Evolutionary conservation across 2,113 vertebrate species (phyloP).

Genomic region (Embiotoca jacksoni): DNA sequence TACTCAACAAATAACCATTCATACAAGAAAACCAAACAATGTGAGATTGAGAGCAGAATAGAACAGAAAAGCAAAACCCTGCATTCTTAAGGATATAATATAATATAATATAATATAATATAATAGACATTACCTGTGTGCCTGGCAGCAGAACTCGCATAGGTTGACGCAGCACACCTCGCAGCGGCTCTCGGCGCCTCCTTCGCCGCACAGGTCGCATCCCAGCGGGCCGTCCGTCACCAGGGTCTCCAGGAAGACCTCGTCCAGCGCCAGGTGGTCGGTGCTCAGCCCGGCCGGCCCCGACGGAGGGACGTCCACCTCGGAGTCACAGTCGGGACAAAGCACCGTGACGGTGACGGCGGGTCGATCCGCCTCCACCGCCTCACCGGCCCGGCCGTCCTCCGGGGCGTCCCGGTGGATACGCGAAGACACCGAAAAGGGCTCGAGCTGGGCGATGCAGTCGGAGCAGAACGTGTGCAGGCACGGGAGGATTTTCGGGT

Average conservation of each 20-base stretch:
- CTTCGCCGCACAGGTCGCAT: slow-evolving; percentile 91
- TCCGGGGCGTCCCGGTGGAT: slow-evolving; percentile 34
- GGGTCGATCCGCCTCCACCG: background rate
- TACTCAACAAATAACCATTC: too few species aligned
- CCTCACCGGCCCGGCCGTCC: background rate
- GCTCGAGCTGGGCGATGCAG: slow-evolving; percentile 86
- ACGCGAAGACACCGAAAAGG: slow-evolving; percentile 72
- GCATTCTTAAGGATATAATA: too few species aligned
- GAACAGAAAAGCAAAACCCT: too few species aligned
- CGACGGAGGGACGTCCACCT: slow-evolving; percentile 87
- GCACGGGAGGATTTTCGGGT: slow-evolving; percentile 89
- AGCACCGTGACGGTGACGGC: slow-evolving; percentile 78
- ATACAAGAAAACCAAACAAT: too few species aligned
- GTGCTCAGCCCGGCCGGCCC: slow-evolving; percentile 85
- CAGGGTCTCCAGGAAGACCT: slow-evolving; percentile 87
- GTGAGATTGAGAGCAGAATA: too few species aligned
- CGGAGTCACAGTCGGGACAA: slow-evolving; percentile 90
- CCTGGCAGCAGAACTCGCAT: slow-evolving; percentile 93
- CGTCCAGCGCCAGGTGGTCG: slow-evolving; percentile 89
- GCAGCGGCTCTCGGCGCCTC: slow-evolving; percentile 88
- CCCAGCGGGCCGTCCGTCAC: slow-evolving; percentile 78
- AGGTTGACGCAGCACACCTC: slow-evolving; percentile 89
- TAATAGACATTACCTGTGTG: slow-evolving; percentile 87
- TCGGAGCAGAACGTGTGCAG: slow-evolving; percentile 90
- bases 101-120: too few species aligned